Evolutionary conservation across 2,888 invertebrate genomes (phyloP), one percentile per base, ranked within the genome.

Genomic region (Dendrolimus pini): DNA sequence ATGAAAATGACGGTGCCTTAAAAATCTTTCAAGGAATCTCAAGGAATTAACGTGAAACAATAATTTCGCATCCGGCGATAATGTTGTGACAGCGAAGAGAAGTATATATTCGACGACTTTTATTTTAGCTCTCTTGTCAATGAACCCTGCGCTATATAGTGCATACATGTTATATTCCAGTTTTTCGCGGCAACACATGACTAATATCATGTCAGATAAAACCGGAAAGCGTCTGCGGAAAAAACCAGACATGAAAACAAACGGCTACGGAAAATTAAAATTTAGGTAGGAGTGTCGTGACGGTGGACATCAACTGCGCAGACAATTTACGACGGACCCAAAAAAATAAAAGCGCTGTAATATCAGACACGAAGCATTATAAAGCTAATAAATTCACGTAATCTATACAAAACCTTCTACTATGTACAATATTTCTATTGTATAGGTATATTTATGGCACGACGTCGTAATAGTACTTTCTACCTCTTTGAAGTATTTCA

Each of bases 61-160:
- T 52, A 59, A 56, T 56, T 56, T 59, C 58, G 52, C 54, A 52
- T 41, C 56, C 30, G 52, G 14, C 12, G 41, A 41, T 1, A 18
- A 18, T 13, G 14, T 41, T 30, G 47, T 55, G 54, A 54, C 56
- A 41, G 54, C 42, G 47, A 52, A 53, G 56, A 56, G 52, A 59
- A 52, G 54, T 30, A 59, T 62, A 59, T 62, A 71, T 68, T 68
- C 62, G 58, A 61, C 56, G 58, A 41, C 67, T 72, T 72, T 78
- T 82, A 79, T 82, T 85, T 83, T 78, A 70, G 71, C 72, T 71
- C 65, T 58, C 66, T 72, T 75, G 77, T 72, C 74, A 80, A 76
- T 77, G 75, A 78, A 79, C 75, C 67, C 12, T 65, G 52, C 54
- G 54, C 41, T 52, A 52, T 52, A 41, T 42, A 52, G 42, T 58